Evolutionary conservation across 1,140 invertebrate genomes (phyloP).

Genomic region (Drosophila serrata): DNA sequence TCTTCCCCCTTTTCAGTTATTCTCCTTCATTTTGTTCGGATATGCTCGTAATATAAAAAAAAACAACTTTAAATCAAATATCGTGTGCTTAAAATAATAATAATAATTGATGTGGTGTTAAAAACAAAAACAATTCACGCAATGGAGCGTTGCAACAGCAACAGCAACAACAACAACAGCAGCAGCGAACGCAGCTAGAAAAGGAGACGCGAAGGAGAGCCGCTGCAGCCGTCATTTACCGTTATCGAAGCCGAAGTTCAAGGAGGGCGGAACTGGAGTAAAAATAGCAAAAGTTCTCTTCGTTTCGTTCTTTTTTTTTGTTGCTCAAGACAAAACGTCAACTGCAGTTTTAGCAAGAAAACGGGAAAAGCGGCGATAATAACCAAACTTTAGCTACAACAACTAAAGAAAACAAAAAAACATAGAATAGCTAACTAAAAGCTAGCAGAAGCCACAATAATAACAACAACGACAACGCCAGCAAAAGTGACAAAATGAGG

Average conservation of each 20-base stretch:
- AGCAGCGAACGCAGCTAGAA: slow-evolving; percentile 29
- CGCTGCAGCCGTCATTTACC: slow-evolving; percentile 45
- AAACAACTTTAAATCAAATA: slow-evolving; percentile 1
- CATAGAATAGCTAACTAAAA: slow-evolving; percentile 16
- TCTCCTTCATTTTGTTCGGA: slow-evolving; percentile 27
- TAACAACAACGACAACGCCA: slow-evolving; percentile 18
- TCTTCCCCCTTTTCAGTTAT: slow-evolving; percentile 23
- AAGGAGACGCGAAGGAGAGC: slow-evolving; percentile 29
- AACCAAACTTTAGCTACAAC: slow-evolving; percentile 20
- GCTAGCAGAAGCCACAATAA: slow-evolving; percentile 1
- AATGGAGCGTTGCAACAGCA: slow-evolving; percentile 66
- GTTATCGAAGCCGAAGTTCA: slow-evolving; percentile 4
- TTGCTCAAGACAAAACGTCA: slow-evolving; percentile 39
- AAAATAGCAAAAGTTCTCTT: slow-evolving; percentile 30
- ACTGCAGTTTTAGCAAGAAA: slow-evolving; percentile 31
- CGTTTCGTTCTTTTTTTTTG: slow-evolving; percentile 20
- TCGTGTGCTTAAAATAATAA: slow-evolving; percentile 27
- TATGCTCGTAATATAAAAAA: background rate
- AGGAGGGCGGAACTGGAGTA: slow-evolving; percentile 9
- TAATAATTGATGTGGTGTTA: slow-evolving; percentile 21
- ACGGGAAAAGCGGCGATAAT: slow-evolving; percentile 25
- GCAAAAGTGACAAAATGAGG: slow-evolving; percentile 44
- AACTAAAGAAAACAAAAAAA: slow-evolving; percentile 17
- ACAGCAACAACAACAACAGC: slow-evolving; percentile 34
- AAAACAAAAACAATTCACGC: slow-evolving; percentile 39